Percentiles rank a stretch among this genome's conserved stretches.
phyloP scores from a whole-genome alignment of 1,140 invertebrate genomes.

The Drosophila lacteicornis region DNA sequence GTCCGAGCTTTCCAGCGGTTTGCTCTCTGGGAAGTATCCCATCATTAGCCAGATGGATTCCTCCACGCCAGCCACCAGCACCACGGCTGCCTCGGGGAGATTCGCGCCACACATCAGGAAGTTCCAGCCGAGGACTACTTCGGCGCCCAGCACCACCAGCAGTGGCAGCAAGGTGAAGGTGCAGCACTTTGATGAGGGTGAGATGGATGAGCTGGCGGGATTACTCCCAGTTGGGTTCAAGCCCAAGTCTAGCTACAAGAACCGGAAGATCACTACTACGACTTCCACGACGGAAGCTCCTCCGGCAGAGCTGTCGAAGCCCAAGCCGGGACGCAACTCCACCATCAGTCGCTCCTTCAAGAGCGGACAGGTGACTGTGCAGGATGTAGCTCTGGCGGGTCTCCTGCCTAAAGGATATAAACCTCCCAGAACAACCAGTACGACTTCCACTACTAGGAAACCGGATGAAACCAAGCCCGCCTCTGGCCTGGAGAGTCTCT shows the following conservation, averaged over 20 bases:
- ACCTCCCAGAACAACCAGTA: slow-evolving; percentile 85
- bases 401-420: slow-evolving; percentile 88
- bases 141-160: slow-evolving; percentile 86
- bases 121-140: slow-evolving; percentile 86
- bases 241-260: slow-evolving; percentile 85
- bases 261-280: slow-evolving; percentile 86
- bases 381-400: slow-evolving; percentile 85
- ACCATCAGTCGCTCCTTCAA: slow-evolving; percentile 83
- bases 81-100: slow-evolving; percentile 49
- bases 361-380: slow-evolving; percentile 61
- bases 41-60: slow-evolving; percentile 79
- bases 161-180: slow-evolving; percentile 85
- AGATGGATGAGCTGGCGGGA: slow-evolving; percentile 87
- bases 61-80: slow-evolving; percentile 62
- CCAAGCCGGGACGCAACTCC: slow-evolving; percentile 76
- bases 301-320: slow-evolving; percentile 8
- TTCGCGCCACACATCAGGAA: slow-evolving; percentile 84
- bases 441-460: slow-evolving; percentile 64
- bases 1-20: slow-evolving; percentile 90
- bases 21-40: slow-evolving; percentile 88
- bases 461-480: slow-evolving; percentile 36
- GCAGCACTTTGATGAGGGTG: slow-evolving; percentile 89
- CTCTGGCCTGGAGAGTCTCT: slow-evolving; percentile 59
- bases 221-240: slow-evolving; percentile 88
- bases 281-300: slow-evolving; percentile 84